Conservation (phyloP, 2,113 vertebrate genomes). For the Delphinapterus leucas region DNA sequence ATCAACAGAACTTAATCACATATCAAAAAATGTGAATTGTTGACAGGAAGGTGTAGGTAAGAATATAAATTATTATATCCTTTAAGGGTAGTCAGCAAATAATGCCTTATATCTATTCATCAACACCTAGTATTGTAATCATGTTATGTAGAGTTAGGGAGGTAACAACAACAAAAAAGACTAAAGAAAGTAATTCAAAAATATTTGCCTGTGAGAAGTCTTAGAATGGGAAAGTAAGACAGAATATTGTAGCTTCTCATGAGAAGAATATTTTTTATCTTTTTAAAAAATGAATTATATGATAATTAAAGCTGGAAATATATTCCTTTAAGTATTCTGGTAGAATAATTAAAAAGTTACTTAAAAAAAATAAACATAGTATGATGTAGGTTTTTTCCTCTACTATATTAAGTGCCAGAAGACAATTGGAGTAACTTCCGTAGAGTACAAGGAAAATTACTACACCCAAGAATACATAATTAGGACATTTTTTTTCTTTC, state of each 20-base stretch:
- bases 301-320: not conserved
- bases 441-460: not conserved
- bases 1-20: not conserved
- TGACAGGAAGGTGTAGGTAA: not conserved
- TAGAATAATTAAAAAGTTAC: not conserved
- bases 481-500: not conserved
- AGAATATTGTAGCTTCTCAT: not conserved
- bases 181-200: not conserved
- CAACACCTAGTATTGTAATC: not conserved
- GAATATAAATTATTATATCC: not conserved
- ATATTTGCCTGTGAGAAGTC: not conserved
- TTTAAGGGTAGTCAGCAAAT: not conserved
- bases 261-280: not conserved
- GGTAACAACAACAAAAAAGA: not conserved
- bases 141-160: not conserved
- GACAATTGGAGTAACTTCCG: not conserved
- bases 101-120: not conserved
- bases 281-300: not conserved
- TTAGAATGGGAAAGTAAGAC: not conserved
- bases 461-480: not conserved
- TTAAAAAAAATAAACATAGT: not conserved
- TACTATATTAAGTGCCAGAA: not conserved
- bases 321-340: not conserved
- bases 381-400: not conserved
- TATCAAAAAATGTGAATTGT: not conserved